phyloP scores from a whole-genome alignment of 1,140 invertebrate genomes.

The Drosophila novamexicana region DNA sequence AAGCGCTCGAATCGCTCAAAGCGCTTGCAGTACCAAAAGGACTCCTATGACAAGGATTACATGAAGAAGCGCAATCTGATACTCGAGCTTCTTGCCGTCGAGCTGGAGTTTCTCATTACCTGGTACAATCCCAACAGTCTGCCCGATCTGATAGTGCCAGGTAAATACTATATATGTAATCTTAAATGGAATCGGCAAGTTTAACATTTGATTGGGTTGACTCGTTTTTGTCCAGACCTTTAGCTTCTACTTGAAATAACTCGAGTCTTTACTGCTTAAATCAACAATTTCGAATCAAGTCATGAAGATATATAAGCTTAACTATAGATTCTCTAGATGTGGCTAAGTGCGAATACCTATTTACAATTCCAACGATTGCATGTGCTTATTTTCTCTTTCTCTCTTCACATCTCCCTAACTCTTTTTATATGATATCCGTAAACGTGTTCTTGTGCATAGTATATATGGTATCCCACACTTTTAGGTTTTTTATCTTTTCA shows the following conservation, averaged over 20 bases:
- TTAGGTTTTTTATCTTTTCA: no score
- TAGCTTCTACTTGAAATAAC: no score
- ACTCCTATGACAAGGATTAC: constrained; percentile 96
- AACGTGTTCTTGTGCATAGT: not conserved
- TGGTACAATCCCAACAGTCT: constrained; percentile 96
- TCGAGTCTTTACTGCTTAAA: no score
- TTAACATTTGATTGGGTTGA: no score
- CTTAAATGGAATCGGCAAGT: no score
- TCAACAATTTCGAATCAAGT: no score
- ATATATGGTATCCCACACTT: no score
- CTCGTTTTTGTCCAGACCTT: no score
- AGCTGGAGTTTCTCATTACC: constrained; percentile 96
- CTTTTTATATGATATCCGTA: not conserved
- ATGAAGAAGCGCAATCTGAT: constrained; percentile 97
- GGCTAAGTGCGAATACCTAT: no score
- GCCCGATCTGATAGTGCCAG: constrained; percentile 89
- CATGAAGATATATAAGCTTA: no score
- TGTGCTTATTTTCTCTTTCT: not conserved
- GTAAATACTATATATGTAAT: constrained; percentile 19
- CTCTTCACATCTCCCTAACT: not conserved
- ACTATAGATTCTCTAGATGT: no score
- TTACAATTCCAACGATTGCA: not conserved
- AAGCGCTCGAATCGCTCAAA: constrained; percentile 92
- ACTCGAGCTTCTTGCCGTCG: constrained; percentile 94
- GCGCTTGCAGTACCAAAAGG: constrained; percentile 87